These are phyloP conservation scores for Hemiprocne comata DNA, from an alignment of 2,113 vertebrate species.

Conservation along the genomic window DNA sequence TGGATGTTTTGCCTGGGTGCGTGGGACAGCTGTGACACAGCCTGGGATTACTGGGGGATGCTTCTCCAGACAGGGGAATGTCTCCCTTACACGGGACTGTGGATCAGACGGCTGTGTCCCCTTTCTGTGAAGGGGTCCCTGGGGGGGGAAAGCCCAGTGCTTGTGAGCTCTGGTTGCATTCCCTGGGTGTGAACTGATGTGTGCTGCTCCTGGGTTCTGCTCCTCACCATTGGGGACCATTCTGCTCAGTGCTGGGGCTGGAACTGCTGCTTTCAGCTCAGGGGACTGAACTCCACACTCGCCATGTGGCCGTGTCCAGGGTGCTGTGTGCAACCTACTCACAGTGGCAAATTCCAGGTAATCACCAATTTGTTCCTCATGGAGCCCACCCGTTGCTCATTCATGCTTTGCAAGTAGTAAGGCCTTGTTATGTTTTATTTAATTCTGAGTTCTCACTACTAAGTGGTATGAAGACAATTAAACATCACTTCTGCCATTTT, in stretches of 20 bases:
- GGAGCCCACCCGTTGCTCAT: not conserved
- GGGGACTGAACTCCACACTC: not conserved
- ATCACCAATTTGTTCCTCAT: not conserved
- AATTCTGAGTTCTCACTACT: not conserved
- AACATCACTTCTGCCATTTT: not conserved
- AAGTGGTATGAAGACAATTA: not conserved
- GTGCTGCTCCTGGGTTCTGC: not conserved
- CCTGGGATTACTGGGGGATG: slow-evolving; percentile 66
- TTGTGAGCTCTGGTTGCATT: not conserved
- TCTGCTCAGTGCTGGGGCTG: not conserved
- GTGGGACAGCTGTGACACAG: slow-evolving; percentile 61
- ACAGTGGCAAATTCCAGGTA: not conserved
- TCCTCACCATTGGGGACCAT: fast-evolving
- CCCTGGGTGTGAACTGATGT: not conserved
- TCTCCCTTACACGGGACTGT: not conserved
- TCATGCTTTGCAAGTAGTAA: not conserved
- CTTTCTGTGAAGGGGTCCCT: not conserved
- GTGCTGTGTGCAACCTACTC: fast-evolving
- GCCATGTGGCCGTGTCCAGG: fast-evolving
- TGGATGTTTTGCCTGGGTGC: slow-evolving; percentile 17
- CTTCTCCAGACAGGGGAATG: not conserved
- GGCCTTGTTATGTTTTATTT: not conserved
- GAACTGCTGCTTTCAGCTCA: not conserved
- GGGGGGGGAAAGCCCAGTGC: fast-evolving
- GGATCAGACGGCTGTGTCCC: not conserved